Conservation (phyloP, 2,113 vertebrate species). For the Hippocampus comes region DNA sequence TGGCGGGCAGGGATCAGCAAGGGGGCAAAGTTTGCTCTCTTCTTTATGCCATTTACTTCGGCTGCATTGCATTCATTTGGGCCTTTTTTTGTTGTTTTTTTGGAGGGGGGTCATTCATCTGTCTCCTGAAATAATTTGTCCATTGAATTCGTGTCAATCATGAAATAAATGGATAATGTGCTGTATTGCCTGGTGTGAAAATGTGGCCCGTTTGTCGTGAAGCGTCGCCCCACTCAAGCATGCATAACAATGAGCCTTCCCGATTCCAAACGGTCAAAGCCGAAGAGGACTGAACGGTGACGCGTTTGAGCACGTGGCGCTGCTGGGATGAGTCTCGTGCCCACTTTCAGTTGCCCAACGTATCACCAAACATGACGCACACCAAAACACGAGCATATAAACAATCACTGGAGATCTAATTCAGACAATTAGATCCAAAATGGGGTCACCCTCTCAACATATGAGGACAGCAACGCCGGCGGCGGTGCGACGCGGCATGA, state of each 20-base stretch:
- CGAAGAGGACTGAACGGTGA: no score
- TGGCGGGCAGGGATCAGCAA: no score
- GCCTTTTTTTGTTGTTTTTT: no score
- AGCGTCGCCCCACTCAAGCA: no score
- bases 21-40: no score
- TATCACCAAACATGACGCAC: neutral
- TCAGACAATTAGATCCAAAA: conserved; percentile 1
- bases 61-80: no score
- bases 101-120: no score
- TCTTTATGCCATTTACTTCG: neutral
- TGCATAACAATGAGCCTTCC: neutral
- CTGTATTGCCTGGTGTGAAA: no score
- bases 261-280: neutral
- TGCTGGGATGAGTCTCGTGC: neutral
- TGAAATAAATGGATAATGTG: no score
- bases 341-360: neutral
- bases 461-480: neutral
- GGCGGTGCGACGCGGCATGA: neutral
- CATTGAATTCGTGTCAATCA: no score
- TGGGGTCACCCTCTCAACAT: neutral
- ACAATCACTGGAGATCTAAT: neutral
- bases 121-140: no score
- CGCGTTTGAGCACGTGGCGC: neutral
- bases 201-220: neutral
- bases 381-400: neutral